Evolutionary conservation across 2,113 vertebrate species (phyloP).

Genomic region (Salvelinus sp.): DNA sequence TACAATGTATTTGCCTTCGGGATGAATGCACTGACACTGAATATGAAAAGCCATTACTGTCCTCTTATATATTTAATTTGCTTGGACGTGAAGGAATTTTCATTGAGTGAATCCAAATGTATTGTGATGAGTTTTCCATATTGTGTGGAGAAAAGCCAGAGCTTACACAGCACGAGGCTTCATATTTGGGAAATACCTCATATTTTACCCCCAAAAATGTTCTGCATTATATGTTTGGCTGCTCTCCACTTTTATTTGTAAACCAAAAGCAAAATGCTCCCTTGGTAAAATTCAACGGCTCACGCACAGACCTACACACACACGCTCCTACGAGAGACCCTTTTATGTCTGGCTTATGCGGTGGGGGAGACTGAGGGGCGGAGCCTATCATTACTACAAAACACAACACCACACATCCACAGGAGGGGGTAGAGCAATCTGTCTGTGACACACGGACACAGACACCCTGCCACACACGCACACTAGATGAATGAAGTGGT

Average conservation of each 20-base stretch:
- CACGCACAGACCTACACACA: background rate
- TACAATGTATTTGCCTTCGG: too few relatives aligned
- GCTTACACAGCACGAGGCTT: background rate
- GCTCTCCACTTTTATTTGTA: background rate
- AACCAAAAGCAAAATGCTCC: background rate
- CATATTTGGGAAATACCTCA: background rate
- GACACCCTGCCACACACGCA: conserved; percentile 41
- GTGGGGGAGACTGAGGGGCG: conserved; percentile 61
- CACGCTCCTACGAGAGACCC: conserved; percentile 39
- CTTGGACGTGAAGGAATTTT: background rate
- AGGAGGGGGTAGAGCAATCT: conserved; percentile 59
- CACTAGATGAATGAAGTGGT: conserved; percentile 45
- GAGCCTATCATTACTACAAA: conserved; percentile 66
- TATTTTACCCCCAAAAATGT: background rate
- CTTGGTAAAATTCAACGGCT: background rate
- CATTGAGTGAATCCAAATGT: background rate
- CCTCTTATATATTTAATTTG: background rate
- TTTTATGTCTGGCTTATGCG: conserved; percentile 61
- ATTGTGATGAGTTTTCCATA: too few relatives aligned
- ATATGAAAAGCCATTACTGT: background rate
- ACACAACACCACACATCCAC: conserved; percentile 66
- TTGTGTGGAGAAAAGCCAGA: background rate
- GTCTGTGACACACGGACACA: conserved; percentile 18
- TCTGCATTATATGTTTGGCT: background rate
- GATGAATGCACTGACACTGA: too few relatives aligned